Evolutionary conservation across 2,888 invertebrate genomes (phyloP), one percentile per base, ranked within the genome.

Genomic region (Morpho achilles): DNA sequence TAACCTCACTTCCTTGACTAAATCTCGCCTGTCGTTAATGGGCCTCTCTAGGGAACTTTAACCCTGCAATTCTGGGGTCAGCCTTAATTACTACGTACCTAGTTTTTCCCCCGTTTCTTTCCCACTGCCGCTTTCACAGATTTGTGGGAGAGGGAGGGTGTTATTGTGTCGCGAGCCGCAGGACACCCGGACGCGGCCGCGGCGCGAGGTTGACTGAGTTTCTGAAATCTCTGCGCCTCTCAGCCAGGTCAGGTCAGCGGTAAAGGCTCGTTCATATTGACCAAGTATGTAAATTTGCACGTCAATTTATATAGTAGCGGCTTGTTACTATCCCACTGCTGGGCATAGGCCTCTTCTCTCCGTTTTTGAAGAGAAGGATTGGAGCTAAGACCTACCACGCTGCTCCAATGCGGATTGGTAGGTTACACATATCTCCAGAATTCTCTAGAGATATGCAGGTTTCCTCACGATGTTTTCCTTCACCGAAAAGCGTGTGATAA

Each of bases 201-300:
- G 81, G 79, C 84, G 83, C 87, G 83, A 79, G 79, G 77, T 84
- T 82, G 82, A 90, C 89, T 90, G 59, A 87, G 88, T 87, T 89
- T 89, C 87, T 88, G 55, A 87, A 90, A 89, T 89, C 90, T 88
- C 84, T 84, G 88, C 82, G 74, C 70, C 73, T 79, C 81, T 79
- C 77, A 76, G 75, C 77, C 84, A 83, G 90, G 90, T 89, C 89
- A 88, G 89, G 86, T 84, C 87, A 84, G 71, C 64, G 65, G 68
- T 75, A 68, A 73, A 73, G 84, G 67, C 64, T 73, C 72, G 81
- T 77, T 62, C 79, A 81, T 49, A 66, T 51, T 47, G 57, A 32
- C 32, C 32, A 32, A 32, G 32, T 32, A 5, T 32, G 32, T 32
- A 32, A 32, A 32, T 56, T 62, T 62, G 56, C 60, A 55, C 46